Evolutionary conservation across 2,888 invertebrate genomes (phyloP).

Genomic region (Gandaritis pyraliata): DNA sequence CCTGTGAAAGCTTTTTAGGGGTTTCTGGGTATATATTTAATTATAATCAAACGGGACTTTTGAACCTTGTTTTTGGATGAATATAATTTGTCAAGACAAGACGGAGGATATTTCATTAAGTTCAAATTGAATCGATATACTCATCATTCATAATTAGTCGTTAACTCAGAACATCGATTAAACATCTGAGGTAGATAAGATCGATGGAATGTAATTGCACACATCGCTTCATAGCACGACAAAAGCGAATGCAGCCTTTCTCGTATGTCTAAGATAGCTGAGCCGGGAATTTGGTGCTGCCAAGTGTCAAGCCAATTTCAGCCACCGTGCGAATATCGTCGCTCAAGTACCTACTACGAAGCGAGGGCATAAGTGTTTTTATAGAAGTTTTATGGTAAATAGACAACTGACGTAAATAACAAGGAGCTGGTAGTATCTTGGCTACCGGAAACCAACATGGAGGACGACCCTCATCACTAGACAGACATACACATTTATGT

Average conservation of each 20-base stretch:
- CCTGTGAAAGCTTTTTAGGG: too few relatives aligned
- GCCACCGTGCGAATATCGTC: conserved; percentile 7
- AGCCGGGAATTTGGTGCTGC: conserved; percentile 1
- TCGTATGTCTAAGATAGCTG: conserved; percentile 8
- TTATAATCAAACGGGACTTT: too few relatives aligned
- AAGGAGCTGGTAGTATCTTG: conserved; percentile 3
- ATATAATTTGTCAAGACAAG: too few relatives aligned
- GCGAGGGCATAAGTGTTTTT: conserved; percentile 12
- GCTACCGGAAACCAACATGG: conserved; percentile 6
- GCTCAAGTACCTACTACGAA: conserved; percentile 8
- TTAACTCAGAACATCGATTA: too few relatives aligned
- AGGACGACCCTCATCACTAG: conserved; percentile 20
- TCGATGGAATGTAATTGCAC: conserved; percentile 5
- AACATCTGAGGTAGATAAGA: neutral
- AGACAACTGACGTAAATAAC: conserved; percentile 5
- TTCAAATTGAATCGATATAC: too few relatives aligned
- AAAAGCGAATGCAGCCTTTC: conserved; percentile 10
- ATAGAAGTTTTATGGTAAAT: conserved; percentile 20
- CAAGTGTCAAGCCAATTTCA: conserved; percentile 16
- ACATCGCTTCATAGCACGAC: conserved; percentile 9
- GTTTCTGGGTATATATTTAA: too few relatives aligned
- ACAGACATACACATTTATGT: conserved; percentile 10
- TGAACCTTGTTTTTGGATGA: too few relatives aligned
- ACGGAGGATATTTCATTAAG: too few relatives aligned
- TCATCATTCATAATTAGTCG: too few relatives aligned